These are phyloP conservation scores for Diachrysia chrysitis DNA, from an alignment of 2,888 invertebrate genomes.

Conservation along the genomic window DNA sequence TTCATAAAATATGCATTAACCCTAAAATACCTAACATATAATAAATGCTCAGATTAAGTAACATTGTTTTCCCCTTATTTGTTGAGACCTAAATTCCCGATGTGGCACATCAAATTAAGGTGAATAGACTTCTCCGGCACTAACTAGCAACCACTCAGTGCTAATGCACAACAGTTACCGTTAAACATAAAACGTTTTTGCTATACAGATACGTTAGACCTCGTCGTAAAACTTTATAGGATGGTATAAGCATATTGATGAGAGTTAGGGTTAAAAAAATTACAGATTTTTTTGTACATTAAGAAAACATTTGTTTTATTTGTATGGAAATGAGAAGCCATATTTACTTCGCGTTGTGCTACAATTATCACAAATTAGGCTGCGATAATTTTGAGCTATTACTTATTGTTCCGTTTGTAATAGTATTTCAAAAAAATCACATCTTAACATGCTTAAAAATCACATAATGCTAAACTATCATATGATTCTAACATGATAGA, in stretches of 20 bases:
- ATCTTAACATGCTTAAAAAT: no score
- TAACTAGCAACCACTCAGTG: constrained; percentile 40
- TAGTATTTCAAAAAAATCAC: no score
- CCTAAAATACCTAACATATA: no score
- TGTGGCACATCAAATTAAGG: constrained; percentile 51
- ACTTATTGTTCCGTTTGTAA: no score
- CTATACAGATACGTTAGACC: constrained; percentile 38
- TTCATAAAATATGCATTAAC: no score
- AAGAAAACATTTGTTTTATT: background rate
- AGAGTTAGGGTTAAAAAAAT: background rate
- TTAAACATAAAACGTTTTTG: constrained; percentile 54
- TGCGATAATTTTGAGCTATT: no score
- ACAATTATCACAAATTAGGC: no score
- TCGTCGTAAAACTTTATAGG: constrained; percentile 51
- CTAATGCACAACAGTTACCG: constrained; percentile 57
- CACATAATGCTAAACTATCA: no score
- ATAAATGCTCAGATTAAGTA: no score
- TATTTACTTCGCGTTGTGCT: no score
- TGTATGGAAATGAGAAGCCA: no score
- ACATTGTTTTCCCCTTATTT: constrained; percentile 22
- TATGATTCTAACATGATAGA: no score
- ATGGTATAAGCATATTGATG: constrained; percentile 39
- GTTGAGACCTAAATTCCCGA: constrained; percentile 29
- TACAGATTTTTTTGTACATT: background rate
- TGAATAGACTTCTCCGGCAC: constrained; percentile 25